Conservation (phyloP, 2,113 vertebrate genomes). For the Alaudala cheleensis region DNA sequence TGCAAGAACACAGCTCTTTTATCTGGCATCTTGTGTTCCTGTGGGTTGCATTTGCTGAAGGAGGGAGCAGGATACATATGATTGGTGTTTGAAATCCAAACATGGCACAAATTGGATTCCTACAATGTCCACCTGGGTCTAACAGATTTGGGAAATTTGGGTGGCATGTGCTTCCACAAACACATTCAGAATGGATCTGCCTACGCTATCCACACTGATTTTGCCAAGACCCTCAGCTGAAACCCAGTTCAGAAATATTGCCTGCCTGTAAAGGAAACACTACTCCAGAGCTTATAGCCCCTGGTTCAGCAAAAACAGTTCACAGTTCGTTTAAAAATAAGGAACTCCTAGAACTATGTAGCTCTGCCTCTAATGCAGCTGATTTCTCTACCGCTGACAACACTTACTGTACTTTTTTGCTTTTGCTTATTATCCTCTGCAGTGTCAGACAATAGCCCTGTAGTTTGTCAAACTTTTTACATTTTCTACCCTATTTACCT, state of each 20-base stretch:
- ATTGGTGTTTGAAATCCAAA: neutral
- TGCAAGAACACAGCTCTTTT: neutral
- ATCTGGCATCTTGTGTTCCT: neutral
- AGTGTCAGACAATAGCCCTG: neutral
- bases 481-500: neutral
- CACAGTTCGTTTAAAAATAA: neutral
- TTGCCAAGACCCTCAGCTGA: neutral
- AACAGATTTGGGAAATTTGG: neutral
- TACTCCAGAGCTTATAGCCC: neutral
- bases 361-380: neutral
- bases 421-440: neutral
- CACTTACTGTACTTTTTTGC: neutral
- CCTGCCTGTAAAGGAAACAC: neutral
- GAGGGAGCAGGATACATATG: neutral
- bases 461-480: neutral
- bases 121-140: neutral
- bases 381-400: neutral
- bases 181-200: neutral
- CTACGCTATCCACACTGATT: rapidly evolving
- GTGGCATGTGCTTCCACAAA: neutral
- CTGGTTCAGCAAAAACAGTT: neutral
- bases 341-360: neutral
- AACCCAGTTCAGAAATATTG: neutral
- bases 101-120: neutral
- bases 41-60: neutral